Evolutionary conservation across 2,113 vertebrate genomes (phyloP).

Genomic region (Pardalotus punctatus): DNA sequence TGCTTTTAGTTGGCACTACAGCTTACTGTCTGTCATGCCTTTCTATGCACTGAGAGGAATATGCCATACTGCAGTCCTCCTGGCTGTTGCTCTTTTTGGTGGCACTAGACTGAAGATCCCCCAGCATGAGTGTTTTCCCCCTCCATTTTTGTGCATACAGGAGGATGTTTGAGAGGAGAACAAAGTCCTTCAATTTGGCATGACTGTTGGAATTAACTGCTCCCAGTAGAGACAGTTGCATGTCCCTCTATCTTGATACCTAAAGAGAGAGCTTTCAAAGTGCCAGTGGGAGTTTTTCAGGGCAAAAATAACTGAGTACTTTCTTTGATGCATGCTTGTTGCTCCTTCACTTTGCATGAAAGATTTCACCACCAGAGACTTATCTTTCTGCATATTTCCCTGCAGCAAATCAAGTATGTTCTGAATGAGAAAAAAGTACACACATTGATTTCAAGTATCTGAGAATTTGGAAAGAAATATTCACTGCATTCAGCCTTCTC

Average conservation of each 20-base stretch:
- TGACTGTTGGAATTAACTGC: not conserved
- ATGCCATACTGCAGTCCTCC: not conserved
- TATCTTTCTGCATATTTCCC: not conserved
- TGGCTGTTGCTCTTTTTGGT: not conserved
- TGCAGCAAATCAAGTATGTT: not conserved
- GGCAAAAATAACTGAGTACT: not conserved
- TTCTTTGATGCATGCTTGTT: not conserved
- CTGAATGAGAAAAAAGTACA: not conserved
- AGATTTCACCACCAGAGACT: not conserved
- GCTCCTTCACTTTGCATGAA: not conserved
- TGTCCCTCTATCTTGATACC: not conserved
- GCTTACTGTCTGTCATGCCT: not conserved
- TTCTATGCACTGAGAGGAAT: not conserved
- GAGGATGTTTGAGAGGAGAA: not conserved
- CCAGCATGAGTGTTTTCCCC: not conserved
- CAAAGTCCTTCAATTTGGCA: not conserved
- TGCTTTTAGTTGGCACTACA: not conserved
- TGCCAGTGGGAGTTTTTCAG: not conserved
- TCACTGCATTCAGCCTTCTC: not conserved
- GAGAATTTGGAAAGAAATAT: not conserved
- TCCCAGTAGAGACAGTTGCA: not conserved
- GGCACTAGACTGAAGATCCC: not conserved
- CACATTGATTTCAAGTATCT: not conserved
- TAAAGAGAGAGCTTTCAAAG: not conserved
- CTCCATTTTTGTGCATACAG: not conserved